Evolutionary conservation across 2,113 vertebrate genomes (phyloP), one percentile per base, ranked within the genome.

Genomic region (Scopus umbretta): DNA sequence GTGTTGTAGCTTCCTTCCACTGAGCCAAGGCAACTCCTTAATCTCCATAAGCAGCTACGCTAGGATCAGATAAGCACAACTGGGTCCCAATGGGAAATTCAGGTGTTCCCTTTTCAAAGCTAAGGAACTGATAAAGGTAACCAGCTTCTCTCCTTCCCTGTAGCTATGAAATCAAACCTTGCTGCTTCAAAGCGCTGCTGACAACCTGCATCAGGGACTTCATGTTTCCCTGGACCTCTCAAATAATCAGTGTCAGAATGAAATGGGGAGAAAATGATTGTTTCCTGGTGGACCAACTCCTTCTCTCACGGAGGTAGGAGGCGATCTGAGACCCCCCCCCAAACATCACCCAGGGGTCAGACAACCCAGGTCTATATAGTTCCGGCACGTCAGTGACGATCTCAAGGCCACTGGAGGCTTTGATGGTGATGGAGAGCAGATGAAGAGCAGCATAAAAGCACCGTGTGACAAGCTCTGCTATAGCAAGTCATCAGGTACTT

Each of bases 211-310:
- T 18, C 8, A 11, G 55, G 78, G 52, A 40, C 36, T 59, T 59
- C 23, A 5, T 3, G 13, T 50, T 42, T 56, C 21, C 42, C 34
- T 30, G 29, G 6, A 29, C 65, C 42, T 34, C 59, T 36, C 0
- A 0, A 58, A 74, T 27, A 21, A 71, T 26, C 50, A 53, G 16
- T 2, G 50, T 22, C 2, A 4, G 72, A 30, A 38, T 47, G 32
- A 74, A 50, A 83, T 0, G 1, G 16, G 17, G 30, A 2, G 3
- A 10, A 65, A 56, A 42, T 30, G n/a, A 62, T 18, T 0, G 1
- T 34, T 36, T 59, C 86, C 78, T 53, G 27, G 5, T 13, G 43
- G 66, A 53, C 10, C 19, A 80, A 4, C 42, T 50, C 11, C 15
- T 67, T 26, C 18, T 80, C 32, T 58, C 16, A 13, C 1, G 2